Conservation (phyloP, 2,888 invertebrate genomes). For the Caprella mutica region DNA sequence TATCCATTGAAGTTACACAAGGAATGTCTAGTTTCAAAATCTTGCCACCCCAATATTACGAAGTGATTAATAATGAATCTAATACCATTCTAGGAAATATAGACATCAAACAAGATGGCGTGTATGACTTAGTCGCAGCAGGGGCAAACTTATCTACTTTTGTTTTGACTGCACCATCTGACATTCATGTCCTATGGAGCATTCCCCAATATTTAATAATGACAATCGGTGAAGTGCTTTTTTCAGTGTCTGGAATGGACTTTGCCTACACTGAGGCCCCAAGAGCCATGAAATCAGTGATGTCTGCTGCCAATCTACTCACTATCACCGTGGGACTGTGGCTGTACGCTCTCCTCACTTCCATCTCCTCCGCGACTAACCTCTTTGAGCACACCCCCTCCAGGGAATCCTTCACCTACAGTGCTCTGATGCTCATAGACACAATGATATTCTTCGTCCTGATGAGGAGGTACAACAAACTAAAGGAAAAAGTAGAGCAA, state of each 20-base stretch:
- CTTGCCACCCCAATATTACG: constrained; percentile 14
- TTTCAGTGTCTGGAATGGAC: constrained; percentile 46
- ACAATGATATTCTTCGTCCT: constrained; percentile 24
- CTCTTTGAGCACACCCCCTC: constrained; percentile 23
- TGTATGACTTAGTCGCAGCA: constrained; percentile 22
- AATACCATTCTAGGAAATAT: constrained; percentile 10
- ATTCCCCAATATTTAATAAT: constrained; percentile 46
- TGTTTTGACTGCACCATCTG: constrained; percentile 15
- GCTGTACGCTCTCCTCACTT: constrained; percentile 24
- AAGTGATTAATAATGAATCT: neutral
- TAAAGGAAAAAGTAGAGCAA: neutral
- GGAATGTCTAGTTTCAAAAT: neutral
- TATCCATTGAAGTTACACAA: neutral
- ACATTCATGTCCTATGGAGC: constrained; percentile 40
- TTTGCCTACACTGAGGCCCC: constrained; percentile 48
- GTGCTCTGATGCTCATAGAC: constrained; percentile 17
- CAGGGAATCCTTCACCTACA: constrained; percentile 25
- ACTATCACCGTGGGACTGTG: constrained; percentile 28
- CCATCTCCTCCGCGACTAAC: constrained; percentile 5
- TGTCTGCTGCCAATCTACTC: constrained; percentile 38
- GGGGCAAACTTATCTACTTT: neutral
- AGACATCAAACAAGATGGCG: constrained; percentile 18
- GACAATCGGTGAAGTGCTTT: constrained; percentile 46
- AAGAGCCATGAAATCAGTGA: constrained; percentile 41
- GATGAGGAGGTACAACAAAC: constrained; percentile 11